phyloP scores from a whole-genome alignment of 2,797 vertebrate species.

The Spea hammondii region DNA sequence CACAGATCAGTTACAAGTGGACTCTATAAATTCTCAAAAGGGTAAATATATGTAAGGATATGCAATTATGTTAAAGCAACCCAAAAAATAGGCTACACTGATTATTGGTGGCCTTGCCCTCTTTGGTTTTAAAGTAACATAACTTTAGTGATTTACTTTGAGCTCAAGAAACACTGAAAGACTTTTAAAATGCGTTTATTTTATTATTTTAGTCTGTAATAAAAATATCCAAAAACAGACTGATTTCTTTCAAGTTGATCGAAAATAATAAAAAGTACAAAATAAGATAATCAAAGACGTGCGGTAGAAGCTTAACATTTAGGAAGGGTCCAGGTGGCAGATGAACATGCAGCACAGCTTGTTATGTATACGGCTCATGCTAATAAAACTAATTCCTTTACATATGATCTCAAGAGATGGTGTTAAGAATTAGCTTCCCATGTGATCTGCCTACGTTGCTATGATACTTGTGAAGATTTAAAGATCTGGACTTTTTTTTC shows the following conservation, averaged over 20 bases:
- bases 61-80: no score
- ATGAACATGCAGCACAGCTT: not conserved
- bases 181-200: no score
- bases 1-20: no score
- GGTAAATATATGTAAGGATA: no score
- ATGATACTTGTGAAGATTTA: not conserved
- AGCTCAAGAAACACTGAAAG: no score
- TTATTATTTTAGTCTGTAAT: no score
- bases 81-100: no score
- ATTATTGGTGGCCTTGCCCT: no score
- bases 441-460: conserved; percentile 26
- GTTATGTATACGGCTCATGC: conserved; percentile 27
- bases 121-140: no score
- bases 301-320: not conserved
- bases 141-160: no score
- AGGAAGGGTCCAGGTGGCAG: conserved; percentile 27
- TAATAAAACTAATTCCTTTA: conserved; percentile 48
- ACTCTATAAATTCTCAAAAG: no score
- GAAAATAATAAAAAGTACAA: not conserved
- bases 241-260: not conserved
- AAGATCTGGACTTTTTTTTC: not conserved
- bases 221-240: no score
- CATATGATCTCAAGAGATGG: conserved; percentile 34
- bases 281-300: not conserved
- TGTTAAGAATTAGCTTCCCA: not conserved